Conservation (phyloP, 2,888 invertebrate species). For the Chrysotoxum bicinctum region DNA sequence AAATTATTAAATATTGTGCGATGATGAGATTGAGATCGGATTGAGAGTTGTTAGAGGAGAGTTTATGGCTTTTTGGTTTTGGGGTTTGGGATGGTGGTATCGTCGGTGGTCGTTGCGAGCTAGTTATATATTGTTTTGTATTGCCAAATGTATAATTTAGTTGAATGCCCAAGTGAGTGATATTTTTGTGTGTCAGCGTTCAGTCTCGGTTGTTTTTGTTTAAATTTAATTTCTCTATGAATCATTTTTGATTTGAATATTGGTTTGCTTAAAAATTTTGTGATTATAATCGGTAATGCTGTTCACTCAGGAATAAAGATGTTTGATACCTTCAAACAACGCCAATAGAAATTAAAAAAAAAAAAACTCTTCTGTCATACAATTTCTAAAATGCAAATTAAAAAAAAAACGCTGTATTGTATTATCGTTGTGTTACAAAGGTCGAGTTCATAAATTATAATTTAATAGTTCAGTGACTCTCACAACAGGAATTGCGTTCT, state of each 20-base stretch:
- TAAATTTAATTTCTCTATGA: not conserved
- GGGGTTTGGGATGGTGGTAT: not conserved
- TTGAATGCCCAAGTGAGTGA: not conserved
- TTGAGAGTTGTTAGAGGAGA: not conserved
- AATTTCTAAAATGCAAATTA: not conserved
- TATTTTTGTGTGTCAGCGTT: not conserved
- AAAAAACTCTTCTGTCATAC: not conserved
- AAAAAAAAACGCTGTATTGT: not conserved
- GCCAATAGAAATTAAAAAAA: not conserved
- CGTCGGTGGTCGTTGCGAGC: not conserved
- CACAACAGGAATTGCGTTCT: not conserved
- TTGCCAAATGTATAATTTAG: conserved; percentile 2
- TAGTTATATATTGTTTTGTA: not conserved
- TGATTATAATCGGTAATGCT: not conserved
- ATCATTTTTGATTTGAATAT: not conserved
- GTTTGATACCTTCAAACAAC: not conserved
- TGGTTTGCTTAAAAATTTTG: not conserved
- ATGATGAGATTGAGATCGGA: conserved; percentile 37
- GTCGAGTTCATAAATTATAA: not conserved
- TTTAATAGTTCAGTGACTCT: not conserved
- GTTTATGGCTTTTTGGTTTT: conserved; percentile 4
- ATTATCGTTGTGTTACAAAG: not conserved
- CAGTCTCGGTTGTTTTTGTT: not conserved
- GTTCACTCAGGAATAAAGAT: conserved; percentile 2
- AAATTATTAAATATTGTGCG: conserved; percentile 70